Evolutionary conservation across 2,888 invertebrate species (phyloP), one percentile per base, ranked within the genome.

Genomic region (Tenthredo scrophulariae): DNA sequence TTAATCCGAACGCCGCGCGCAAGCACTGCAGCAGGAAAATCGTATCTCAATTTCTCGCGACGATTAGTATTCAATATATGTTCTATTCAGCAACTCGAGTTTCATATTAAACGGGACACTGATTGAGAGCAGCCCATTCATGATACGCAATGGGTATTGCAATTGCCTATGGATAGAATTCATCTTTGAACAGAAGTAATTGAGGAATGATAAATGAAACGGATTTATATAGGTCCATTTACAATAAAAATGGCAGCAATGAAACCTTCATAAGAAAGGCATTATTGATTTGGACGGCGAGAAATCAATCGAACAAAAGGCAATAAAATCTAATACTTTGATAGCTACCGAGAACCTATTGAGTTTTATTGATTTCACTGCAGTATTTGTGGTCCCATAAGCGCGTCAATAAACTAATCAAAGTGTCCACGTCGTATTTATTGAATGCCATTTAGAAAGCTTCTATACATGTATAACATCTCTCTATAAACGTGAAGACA

Each of bases 351-450:
- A 50, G n/a, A 29, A 54, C 22, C n/a, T 18, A 77, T 77, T 77
- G 77, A 77, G n/a, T 33, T 54, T 77, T 54, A 77, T 77, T 77
- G 77, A 77, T 46, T 77, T 33, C 54, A 50, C 54, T 77, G 77
- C 50, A 77, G 29, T 50, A 29, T 50, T 77, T 33, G 50, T 77
- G 29, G 46, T 18, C 50, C 33, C 46, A 46, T 54, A 54, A 77
- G 33, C 46, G 77, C 33, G 77, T 77, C 77, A 77, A 77, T 77
- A 77, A 77, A 54, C 77, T 54, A 77, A 77, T 77, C 77, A 77
- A 77, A 77, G 18, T 50, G 54, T 50, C 29, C 7, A 9, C 29
- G 50, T 18, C 26, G 18, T 33, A 54, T 77, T 33, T n/a, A 77
- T 77, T 77, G 54, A 77, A 46, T 26, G 9, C 7, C 29, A 33